Evolutionary conservation across 2,888 invertebrate species (phyloP), one percentile per base, ranked within the genome.

Genomic region (Melanargia galathea): DNA sequence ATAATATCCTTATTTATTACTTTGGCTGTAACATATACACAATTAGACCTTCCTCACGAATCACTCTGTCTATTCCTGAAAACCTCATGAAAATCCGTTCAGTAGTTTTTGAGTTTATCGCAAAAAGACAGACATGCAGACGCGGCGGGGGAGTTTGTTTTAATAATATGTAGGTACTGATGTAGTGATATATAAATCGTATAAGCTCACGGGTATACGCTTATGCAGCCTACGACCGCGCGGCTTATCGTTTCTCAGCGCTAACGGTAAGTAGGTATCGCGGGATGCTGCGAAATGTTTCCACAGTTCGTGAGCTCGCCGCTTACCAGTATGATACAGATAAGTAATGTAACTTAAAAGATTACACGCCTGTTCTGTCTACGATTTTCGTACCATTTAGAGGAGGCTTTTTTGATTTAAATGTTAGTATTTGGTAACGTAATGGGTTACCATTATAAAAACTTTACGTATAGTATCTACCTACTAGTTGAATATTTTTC

Each of bases 231-330:
- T 69, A 11, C 22, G 33, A n/a, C 66, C 7, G 22, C 33, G n/a
- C 68, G 66, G 46, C 59, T 64, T 62, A 63, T 61, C 67, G 63
- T 55, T 66, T 67, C 70, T 67, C 70, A 40, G 65, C 62, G 69
- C 70, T 74, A 75, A 75, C 75, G 75, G 75, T 73, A 26, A 49
- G 26, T 10, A 46, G 22, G 22, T 46, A 71, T 69, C 65, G 43
- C 18, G 65, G 58, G 70, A 66, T 62, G 70, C 69, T 64, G 59
- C 62, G 66, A 59, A 70, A 69, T 69, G 68, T 68, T 61, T 56
- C 64, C 38, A 38, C 52, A 46, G 49, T 52, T 54, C 63, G 58
- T 54, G 58, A 54, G 18, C 46, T 33, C 18, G 20, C 46, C 30
- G 48, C 58, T 48, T 46, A n/a, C n/a, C n/a, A n/a, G n/a, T n/a